A percentile compares a stretch with the other conserved stretches of the same genome.
Evolutionary conservation across 2,113 vertebrate species (phyloP).

Genomic region (Pseudopodoces humilis): DNA sequence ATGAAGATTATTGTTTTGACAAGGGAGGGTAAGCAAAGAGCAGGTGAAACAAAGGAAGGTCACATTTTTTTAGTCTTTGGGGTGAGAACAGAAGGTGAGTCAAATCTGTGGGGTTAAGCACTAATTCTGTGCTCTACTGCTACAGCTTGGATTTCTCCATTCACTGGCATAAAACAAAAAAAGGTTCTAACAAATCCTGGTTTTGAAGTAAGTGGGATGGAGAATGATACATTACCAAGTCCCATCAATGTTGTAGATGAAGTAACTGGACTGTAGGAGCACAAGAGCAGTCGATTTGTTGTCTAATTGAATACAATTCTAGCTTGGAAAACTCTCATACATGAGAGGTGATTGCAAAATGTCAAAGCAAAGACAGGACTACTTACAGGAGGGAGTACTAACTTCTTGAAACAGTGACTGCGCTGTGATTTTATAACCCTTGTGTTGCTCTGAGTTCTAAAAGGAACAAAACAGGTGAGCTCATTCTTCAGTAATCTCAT

Average conservation of each 20-base stretch:
- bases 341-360: not conserved
- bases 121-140: not conserved
- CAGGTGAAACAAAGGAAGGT: not conserved
- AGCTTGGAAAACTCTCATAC: not conserved
- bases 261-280: not conserved
- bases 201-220: not conserved
- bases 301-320: not conserved
- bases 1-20: not conserved
- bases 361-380: not conserved
- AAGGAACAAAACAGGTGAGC: conserved; percentile 50
- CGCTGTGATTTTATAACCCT: not conserved
- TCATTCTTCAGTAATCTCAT: conserved; percentile 20
- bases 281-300: not conserved
- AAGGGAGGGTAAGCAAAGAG: not conserved
- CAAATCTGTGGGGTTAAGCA: not conserved
- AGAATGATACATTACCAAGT: not conserved
- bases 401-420: not conserved
- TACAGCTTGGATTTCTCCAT: not conserved
- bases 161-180: not conserved
- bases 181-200: not conserved
- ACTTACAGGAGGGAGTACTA: not conserved
- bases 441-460: not conserved
- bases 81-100: not conserved
- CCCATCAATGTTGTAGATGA: accelerated
- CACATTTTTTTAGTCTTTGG: not conserved